Evolutionary conservation across 1,140 invertebrate species (phyloP), one percentile per base, ranked within the genome.

Genomic region (Stratiolaelaps scimitus): DNA sequence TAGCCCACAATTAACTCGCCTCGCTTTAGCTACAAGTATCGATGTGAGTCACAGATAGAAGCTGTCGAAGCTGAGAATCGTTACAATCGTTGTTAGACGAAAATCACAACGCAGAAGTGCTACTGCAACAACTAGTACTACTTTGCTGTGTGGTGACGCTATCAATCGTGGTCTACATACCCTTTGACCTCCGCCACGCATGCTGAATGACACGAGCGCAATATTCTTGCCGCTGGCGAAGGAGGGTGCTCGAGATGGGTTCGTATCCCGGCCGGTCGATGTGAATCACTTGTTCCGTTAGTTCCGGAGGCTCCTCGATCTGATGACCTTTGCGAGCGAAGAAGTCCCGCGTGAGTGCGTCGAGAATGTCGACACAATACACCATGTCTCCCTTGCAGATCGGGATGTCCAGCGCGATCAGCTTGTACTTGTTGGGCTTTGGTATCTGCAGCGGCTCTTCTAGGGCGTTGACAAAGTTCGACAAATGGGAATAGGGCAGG

Each of bases 391-490:
- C 88, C 78, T 92, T 90, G 80, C 92, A 97, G 75, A 97, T 97
- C 64, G 92, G 88, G 75, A 97, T 96, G 77, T 97, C 92, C 88
- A 97, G 92, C 71, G 89, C 91, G 74, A 96, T 89, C 73, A 98
- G 92, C 82, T 95, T 94, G 78, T 94, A 96, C 80, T 96, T 93
- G 77, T 97, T 97, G 56, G 93, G 93, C 77, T 96, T 96, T 75
- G 93, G 90, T 71, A 97, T 92, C 78, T 94, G 89, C 67, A 94
- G 79, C 67, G 91, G 91, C 64, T 89, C 87, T 76, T 94, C 91
- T 60, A 94, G 81, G 66, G 91, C 88, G 76, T 97, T 90, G 48
- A 97, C 78, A 79, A 98, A 95, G 70, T 95, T 91, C 0, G 89
- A 91, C 56, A 98, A 78, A 75, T 91, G 85, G 71, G 91, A 85